A percentile compares a stretch with the other conserved stretches of the same genome.
Evolutionary conservation across 2,797 vertebrate genomes (phyloP).

Genomic region (Tolypeutes matacus): DNA sequence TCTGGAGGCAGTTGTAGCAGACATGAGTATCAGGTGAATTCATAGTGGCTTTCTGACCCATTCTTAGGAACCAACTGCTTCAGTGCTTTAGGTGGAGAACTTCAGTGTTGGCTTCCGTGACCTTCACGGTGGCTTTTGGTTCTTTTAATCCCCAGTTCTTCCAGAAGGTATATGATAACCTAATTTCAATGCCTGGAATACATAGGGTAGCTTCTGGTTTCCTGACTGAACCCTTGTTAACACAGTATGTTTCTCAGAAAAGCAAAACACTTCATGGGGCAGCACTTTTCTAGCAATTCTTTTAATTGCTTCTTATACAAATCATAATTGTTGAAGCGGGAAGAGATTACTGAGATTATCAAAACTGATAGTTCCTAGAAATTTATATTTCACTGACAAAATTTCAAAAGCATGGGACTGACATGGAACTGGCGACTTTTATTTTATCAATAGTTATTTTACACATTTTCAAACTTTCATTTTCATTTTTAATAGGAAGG

Average conservation of each 20-base stretch:
- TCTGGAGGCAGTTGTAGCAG: too few relatives aligned
- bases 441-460: neutral
- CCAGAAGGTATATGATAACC: neutral
- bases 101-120: neutral
- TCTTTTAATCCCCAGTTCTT: neutral
- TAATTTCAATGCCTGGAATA: neutral
- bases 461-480: neutral
- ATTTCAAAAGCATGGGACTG: neutral
- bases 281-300: neutral
- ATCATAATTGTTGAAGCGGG: neutral
- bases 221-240: neutral
- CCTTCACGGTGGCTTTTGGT: neutral
- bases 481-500: neutral
- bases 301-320: neutral
- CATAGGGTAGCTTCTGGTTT: neutral
- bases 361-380: neutral
- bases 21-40: rapidly evolving
- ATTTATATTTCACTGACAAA: constrained; percentile 2
- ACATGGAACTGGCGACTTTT: neutral
- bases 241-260: neutral
- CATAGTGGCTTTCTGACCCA: neutral
- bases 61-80: neutral
- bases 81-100: neutral
- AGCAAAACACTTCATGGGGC: neutral
- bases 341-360: neutral